These are phyloP conservation scores for Galaxea fascicularis DNA, from an alignment of 92 coral and sea anemone genomes.

Conservation along the genomic window DNA sequence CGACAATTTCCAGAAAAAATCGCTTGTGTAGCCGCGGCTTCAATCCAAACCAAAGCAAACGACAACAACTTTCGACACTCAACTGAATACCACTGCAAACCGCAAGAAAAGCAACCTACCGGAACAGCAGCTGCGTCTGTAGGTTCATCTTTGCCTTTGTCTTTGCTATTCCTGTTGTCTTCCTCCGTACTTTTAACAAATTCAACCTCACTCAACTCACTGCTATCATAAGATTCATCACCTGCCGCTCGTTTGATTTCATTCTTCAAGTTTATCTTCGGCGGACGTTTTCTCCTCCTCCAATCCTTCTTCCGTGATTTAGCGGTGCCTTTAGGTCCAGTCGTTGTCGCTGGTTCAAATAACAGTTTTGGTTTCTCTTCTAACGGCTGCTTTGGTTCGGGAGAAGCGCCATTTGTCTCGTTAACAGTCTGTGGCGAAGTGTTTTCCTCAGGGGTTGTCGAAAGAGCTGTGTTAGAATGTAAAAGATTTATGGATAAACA, in stretches of 20 bases:
- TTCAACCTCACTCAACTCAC: constrained; percentile 73
- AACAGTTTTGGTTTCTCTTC: background rate
- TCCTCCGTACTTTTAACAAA: constrained; percentile 27
- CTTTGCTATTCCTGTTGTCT: constrained; percentile 12
- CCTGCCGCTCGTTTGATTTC: constrained; percentile 71
- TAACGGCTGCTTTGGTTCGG: background rate
- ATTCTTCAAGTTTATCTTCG: constrained; percentile 40
- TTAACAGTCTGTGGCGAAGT: background rate
- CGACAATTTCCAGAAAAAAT: no score
- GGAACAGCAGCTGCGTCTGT: constrained; percentile 55
- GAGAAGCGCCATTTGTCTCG: background rate
- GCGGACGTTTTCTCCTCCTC: constrained; percentile 58
- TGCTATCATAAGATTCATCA: constrained; percentile 83
- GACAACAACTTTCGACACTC: no score
- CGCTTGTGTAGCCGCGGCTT: no score
- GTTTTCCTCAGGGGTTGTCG: background rate
- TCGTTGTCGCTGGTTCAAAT: constrained; percentile 1
- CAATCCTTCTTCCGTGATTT: constrained; percentile 40
- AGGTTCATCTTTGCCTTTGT: background rate
- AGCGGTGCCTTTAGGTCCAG: background rate
- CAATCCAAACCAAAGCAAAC: no score
- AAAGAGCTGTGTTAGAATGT: background rate
- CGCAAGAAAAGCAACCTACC: constrained; percentile 25
- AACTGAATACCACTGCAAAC: background rate
- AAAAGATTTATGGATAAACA: background rate